Evolutionary conservation across 2,797 vertebrate genomes (phyloP).

Genomic region (Caiman crocodilus): DNA sequence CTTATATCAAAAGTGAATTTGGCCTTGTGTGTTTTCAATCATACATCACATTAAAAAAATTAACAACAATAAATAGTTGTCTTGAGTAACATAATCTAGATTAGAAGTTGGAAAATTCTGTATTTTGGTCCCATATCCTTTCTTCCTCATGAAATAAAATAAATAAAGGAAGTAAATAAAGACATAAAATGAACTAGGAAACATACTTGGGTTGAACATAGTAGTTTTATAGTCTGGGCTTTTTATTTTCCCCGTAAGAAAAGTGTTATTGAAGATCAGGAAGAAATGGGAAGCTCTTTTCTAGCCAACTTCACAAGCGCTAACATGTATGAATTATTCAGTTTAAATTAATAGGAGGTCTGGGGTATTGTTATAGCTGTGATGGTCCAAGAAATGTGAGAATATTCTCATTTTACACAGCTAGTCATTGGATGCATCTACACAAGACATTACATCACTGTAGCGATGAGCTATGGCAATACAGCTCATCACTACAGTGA

Average conservation of each 20-base stretch:
- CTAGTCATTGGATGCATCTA: no score
- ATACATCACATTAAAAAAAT: slow-evolving; percentile 11
- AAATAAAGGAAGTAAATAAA: no score
- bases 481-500: no score
- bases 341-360: no score
- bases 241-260: slow-evolving; percentile 18
- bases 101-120: neutral
- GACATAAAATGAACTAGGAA: neutral
- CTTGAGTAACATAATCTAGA: neutral
- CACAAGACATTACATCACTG: no score
- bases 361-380: no score
- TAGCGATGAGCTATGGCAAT: no score
- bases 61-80: neutral
- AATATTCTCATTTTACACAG: no score
- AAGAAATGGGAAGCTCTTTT: neutral
- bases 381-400: no score
- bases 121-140: neutral
- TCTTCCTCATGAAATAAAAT: neutral
- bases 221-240: neutral
- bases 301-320: neutral
- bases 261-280: neutral
- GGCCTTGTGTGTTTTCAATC: neutral
- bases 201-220: neutral
- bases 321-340: no score
- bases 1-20: neutral